Evolutionary conservation across 2,797 vertebrate species (phyloP).

Genomic region (Anguilla anguilla): DNA sequence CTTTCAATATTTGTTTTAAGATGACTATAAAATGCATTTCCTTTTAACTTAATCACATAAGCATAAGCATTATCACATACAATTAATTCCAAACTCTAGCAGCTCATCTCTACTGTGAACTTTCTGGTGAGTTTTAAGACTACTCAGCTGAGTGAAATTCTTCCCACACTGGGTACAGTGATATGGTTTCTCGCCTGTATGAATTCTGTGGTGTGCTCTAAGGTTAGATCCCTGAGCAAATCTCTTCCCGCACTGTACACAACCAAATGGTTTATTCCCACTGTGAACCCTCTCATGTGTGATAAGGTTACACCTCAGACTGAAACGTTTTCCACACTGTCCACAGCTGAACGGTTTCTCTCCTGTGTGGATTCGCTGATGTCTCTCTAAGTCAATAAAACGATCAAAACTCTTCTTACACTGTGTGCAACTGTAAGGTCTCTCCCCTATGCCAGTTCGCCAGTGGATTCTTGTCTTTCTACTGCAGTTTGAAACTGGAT

Average conservation of each 20-base stretch:
- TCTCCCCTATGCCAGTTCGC: constrained; percentile 18
- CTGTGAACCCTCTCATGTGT: neutral
- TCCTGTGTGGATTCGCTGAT: neutral
- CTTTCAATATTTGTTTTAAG: too few species aligned
- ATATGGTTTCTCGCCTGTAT: constrained; percentile 2
- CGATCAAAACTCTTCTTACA: neutral
- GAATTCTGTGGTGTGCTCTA: neutral
- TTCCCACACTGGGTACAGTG: constrained; percentile 3
- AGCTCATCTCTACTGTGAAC: neutral
- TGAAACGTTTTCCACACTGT: neutral
- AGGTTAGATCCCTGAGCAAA: neutral
- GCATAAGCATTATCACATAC: neutral
- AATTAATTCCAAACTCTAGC: neutral
- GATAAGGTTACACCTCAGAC: neutral
- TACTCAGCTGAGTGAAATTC: neutral
- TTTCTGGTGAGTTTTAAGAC: neutral
- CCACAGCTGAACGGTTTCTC: constrained; percentile 1
- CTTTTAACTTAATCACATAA: neutral
- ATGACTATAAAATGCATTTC: too few species aligned
- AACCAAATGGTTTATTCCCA: neutral
- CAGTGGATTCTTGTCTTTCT: constrained; percentile 33
- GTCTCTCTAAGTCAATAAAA: neutral
- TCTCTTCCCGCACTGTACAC: neutral
- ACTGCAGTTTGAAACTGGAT: neutral
- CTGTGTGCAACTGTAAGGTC: neutral